Percentiles rank a stretch among this genome's conserved stretches.
Evolutionary conservation across 2,113 vertebrate species (phyloP).

Genomic region (Cyprinus carpio): DNA sequence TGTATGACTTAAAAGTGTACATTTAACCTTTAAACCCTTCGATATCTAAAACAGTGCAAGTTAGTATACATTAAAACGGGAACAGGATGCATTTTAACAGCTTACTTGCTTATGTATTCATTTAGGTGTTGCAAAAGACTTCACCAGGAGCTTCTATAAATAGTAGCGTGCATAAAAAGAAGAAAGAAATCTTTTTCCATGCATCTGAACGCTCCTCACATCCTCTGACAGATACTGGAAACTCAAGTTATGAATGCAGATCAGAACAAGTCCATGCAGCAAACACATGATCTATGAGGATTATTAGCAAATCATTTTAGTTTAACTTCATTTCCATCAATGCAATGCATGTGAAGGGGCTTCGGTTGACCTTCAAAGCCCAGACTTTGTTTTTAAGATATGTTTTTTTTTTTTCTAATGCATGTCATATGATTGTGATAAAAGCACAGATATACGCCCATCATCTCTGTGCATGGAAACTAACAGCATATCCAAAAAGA

Average conservation of each 20-base stretch:
- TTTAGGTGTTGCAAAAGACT: not conserved
- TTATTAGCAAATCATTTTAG: not conserved
- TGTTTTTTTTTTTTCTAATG: not conserved
- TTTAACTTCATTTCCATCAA: not conserved
- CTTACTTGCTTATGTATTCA: not conserved
- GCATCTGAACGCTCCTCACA: not conserved
- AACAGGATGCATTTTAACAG: not conserved
- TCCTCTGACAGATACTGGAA: not conserved
- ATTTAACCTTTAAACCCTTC: constrained; percentile 1
- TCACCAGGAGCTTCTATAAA: not conserved
- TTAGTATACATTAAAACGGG: not conserved
- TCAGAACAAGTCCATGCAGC: constrained; percentile 26
- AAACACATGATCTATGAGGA: constrained; percentile 1
- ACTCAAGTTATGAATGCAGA: constrained; percentile 24
- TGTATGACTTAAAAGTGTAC: not conserved
- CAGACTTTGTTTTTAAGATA: not conserved
- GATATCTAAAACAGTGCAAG: not conserved
- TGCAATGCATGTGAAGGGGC: not conserved
- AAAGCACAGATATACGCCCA: constrained; percentile 10
- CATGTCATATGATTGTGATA: constrained; percentile 17
- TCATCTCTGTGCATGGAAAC: not conserved
- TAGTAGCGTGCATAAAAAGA: not conserved
- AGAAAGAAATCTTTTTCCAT: not conserved
- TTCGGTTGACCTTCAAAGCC: not conserved
- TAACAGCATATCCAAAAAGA: not conserved